Conservation (phyloP, 1,140 invertebrate genomes). For the Drepana arcuata region DNA sequence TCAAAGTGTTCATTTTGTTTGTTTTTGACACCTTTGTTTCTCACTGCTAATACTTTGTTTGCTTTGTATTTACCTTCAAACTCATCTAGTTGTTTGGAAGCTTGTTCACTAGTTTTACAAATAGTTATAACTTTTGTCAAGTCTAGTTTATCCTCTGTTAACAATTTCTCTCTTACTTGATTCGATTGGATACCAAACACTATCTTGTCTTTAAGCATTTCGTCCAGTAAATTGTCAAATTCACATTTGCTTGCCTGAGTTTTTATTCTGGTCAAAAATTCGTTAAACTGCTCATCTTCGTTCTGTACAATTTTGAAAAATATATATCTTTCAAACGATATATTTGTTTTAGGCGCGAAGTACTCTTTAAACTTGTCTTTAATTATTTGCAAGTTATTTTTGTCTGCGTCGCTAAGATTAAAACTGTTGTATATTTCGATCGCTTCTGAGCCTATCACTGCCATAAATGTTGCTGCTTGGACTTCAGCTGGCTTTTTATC, state of each 20-base stretch:
- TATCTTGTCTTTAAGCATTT: conserved; percentile 15
- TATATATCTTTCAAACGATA: conserved; percentile 14
- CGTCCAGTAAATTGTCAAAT: conserved; percentile 10
- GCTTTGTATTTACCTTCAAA: too few relatives aligned
- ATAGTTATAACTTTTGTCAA: conserved; percentile 9
- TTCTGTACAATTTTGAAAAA: conserved; percentile 14
- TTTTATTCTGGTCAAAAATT: conserved; percentile 14
- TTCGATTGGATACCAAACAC: conserved; percentile 11
- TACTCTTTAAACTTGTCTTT: too few relatives aligned
- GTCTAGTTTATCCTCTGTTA: conserved; percentile 12
- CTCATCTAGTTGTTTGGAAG: conserved; percentile 9
- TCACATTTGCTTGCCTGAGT: conserved; percentile 11
- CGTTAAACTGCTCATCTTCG: too few relatives aligned
- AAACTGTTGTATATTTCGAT: conserved; percentile 15
- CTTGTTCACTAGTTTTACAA: conserved; percentile 12
- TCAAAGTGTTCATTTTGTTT: conserved; percentile 9
- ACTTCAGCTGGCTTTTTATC: conserved; percentile 12
- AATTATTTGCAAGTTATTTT: too few relatives aligned
- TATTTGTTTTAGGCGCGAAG: conserved; percentile 11
- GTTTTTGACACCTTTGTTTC: conserved; percentile 10
- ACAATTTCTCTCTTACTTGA: conserved; percentile 16
- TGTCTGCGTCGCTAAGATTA: conserved; percentile 3
- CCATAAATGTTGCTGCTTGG: conserved; percentile 14
- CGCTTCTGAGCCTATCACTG: conserved; percentile 11
- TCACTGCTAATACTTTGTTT: conserved; percentile 6